Evolutionary conservation across 2,113 vertebrate genomes (phyloP), one percentile per base, ranked within the genome.

Genomic region (Donacobius atricapilla): DNA sequence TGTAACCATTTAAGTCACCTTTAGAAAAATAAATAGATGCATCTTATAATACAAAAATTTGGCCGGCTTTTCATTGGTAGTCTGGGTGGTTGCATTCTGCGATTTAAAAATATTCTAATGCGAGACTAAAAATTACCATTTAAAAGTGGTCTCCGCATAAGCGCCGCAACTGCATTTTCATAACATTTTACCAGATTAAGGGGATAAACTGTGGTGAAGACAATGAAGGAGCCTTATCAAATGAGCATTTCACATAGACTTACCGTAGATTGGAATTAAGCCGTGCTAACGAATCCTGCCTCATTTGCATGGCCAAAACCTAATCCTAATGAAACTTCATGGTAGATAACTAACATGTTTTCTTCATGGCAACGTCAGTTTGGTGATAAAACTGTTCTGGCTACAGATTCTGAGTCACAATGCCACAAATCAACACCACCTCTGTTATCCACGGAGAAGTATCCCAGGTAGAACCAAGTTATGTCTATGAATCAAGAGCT

Each of bases 171-270:
- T 96, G 83, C 71, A 97, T 98, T 98, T 98, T 97, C 95, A 93
- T 96, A 98, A 97, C 90, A 97, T 93, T 97, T 96, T 93, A 97
- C 94, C 93, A 97, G 96, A 97, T 97, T 98, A 97, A 96, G 96
- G 96, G 97, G 95, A 97, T 97, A 97, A 97, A 98, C 89, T 96
- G 83, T 82, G 92, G 82, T 44, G 89, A 97, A 97, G 93, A 97
- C 97, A 98, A 97, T 96, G 97, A 97, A 96, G 84, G 95, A 96
- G 98, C 97, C 97, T 98, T 98, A 98, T 97, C 97, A 97, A 98
- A 98, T 97, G 92, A 97, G 97, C 95, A 97, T 98, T 98, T 98
- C 97, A 96, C 97, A 97, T 98, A 89, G 96, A 98, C 97, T 98
- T 98, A 96, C 95, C 11, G 82, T 97, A 98, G 96, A 95, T 87